These are phyloP conservation scores for Molossus molossus DNA, from an alignment of 2,797 vertebrate genomes.

Conservation along the genomic window DNA sequence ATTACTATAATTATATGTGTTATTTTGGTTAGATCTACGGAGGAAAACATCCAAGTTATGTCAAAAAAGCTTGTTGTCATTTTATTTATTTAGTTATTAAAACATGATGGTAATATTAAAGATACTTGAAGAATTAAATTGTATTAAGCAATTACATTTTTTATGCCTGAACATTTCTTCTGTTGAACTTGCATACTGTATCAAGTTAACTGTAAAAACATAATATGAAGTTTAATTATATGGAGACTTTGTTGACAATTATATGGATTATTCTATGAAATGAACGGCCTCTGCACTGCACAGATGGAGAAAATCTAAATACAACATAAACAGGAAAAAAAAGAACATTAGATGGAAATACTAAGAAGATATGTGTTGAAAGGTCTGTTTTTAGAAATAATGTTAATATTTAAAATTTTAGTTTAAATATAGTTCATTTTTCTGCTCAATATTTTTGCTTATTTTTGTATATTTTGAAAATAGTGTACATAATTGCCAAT, in stretches of 20 bases:
- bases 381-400: conserved; percentile 55
- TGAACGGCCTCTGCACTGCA: conserved; percentile 83
- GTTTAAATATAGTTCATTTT: conserved; percentile 59
- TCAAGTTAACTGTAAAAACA: conserved; percentile 76
- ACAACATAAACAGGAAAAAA: conserved; percentile 61
- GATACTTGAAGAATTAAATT: conserved; percentile 26
- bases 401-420: conserved; percentile 64
- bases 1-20: conserved; percentile 79
- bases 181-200: conserved; percentile 69
- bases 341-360: background rate
- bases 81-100: conserved; percentile 68
- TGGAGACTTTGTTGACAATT: conserved; percentile 58
- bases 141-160: conserved; percentile 64
- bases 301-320: conserved; percentile 82
- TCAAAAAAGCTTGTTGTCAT: conserved; percentile 73
- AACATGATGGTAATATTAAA: conserved; percentile 24
- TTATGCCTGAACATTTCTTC: conserved; percentile 70
- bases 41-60: conserved; percentile 54
- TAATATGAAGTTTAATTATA: conserved; percentile 31
- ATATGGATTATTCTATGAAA: conserved; percentile 83
- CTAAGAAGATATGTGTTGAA: background rate
- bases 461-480: conserved; percentile 55
- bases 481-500: background rate
- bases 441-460: conserved; percentile 65
- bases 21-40: conserved; percentile 76